Evolutionary conservation across 2,797 vertebrate genomes (phyloP).

Genomic region (Brachyalestes nurse): DNA sequence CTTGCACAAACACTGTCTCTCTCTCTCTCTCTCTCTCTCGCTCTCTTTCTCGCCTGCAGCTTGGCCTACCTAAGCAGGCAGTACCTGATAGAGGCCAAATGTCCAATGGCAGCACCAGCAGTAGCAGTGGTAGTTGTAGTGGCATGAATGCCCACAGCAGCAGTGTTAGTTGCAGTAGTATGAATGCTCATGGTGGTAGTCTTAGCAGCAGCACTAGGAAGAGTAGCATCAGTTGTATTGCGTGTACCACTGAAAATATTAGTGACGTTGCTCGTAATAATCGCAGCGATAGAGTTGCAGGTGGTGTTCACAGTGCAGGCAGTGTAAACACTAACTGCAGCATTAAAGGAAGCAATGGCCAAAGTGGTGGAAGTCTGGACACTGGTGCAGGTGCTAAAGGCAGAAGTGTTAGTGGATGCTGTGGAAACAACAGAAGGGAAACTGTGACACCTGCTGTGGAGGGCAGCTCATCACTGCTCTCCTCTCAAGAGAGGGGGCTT

Average conservation of each 20-base stretch:
- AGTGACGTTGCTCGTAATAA: background rate
- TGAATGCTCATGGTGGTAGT: background rate
- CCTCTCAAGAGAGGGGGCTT: conserved; percentile 70
- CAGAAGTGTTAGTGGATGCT: conserved; percentile 40
- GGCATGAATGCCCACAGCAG: background rate
- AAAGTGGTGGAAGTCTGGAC: background rate
- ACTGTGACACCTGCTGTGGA: conserved; percentile 50
- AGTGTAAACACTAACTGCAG: background rate
- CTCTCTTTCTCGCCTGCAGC: conserved; percentile 8
- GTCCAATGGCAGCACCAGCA: conserved; percentile 14
- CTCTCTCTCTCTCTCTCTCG: conserved; percentile 17
- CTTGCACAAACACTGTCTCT: conserved; percentile 6
- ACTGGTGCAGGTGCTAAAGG: conserved; percentile 47
- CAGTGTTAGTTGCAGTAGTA: conserved; percentile 21
- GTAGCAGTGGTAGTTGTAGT: background rate
- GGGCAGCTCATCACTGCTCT: conserved; percentile 73
- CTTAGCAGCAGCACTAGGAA: conserved; percentile 13
- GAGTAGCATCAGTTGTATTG: conserved; percentile 17
- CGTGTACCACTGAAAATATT: background rate
- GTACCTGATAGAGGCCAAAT: conserved; percentile 22
- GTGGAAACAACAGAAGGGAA: conserved; percentile 50
- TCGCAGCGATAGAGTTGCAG: background rate
- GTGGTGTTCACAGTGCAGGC: background rate
- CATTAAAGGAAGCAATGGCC: background rate
- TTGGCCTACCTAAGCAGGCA: conserved; percentile 50